Conservation (phyloP, 1,140 invertebrate species). For the Armadillidium nasatum region DNA sequence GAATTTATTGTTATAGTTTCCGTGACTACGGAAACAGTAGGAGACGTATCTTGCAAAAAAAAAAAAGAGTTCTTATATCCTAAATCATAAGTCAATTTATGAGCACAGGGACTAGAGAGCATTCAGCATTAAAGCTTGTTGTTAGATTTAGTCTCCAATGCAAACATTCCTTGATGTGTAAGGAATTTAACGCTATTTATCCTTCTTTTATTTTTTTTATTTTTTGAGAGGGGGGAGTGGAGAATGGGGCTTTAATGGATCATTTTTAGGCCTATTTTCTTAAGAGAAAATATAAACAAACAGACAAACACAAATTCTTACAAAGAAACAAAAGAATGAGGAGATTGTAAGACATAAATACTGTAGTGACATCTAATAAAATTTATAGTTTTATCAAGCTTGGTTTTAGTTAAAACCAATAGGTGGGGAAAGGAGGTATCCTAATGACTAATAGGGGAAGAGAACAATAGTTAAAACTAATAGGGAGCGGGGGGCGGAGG, state of each 20-base stretch:
- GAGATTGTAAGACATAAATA: not conserved
- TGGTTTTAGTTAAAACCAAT: too few relatives aligned
- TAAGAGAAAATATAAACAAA: conserved; percentile 1
- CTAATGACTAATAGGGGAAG: not conserved
- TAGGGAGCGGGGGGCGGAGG: too few relatives aligned
- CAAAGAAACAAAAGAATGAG: not conserved
- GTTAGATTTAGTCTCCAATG: conserved; percentile 3
- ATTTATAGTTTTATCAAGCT: not conserved
- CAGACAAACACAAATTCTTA: not conserved
- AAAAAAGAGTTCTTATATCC: not conserved
- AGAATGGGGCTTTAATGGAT: not conserved
- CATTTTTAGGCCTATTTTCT: conserved; percentile 5
- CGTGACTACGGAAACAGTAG: conserved; percentile 6
- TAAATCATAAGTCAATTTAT: conserved; percentile 12
- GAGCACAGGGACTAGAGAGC: not conserved
- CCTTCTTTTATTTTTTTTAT: not conserved
- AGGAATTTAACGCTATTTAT: conserved; percentile 1
- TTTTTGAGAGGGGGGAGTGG: not conserved
- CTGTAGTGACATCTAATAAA: not conserved
- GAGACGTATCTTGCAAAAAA: conserved; percentile 11
- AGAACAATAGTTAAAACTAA: too few relatives aligned
- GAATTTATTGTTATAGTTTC: conserved; percentile 14
- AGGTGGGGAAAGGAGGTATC: not conserved
- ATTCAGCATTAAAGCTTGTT: conserved; percentile 6
- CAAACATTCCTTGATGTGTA: conserved; percentile 2